Evolutionary conservation across 2,888 invertebrate species (phyloP).

Genomic region (Ectemnius continuus): DNA sequence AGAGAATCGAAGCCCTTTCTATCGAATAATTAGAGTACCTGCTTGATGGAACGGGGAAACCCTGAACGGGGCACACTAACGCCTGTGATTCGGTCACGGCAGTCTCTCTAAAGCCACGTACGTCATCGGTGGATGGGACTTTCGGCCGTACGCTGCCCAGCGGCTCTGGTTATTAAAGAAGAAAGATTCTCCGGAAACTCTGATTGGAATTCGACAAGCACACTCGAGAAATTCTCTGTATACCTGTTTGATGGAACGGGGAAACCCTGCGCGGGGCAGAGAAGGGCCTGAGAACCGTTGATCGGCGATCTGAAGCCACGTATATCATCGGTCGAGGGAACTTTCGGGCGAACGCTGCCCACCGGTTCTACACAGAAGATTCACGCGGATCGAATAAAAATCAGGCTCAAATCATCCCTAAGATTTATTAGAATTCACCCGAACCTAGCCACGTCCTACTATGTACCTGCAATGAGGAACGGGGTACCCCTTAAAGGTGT

Average conservation of each 20-base stretch:
- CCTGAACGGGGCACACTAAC: constrained; percentile 86
- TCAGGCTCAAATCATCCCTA: neutral
- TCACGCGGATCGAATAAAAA: constrained; percentile 63
- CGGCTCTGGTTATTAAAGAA: constrained; percentile 73
- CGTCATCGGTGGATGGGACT: constrained; percentile 78
- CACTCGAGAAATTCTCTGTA: constrained; percentile 26
- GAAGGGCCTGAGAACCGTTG: constrained; percentile 80
- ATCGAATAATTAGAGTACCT: neutral
- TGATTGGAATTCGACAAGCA: neutral
- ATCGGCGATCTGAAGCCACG: constrained; percentile 81
- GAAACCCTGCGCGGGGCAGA: constrained; percentile 86
- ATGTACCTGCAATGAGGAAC: constrained; percentile 45
- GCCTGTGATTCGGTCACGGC: constrained; percentile 77
- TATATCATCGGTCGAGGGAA: constrained; percentile 82
- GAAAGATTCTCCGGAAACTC: neutral
- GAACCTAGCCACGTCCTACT: neutral
- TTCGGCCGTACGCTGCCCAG: constrained; percentile 83
- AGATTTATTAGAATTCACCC: neutral
- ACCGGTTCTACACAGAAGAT: constrained; percentile 81
- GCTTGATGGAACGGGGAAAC: constrained; percentile 42
- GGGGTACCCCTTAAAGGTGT: constrained; percentile 82
- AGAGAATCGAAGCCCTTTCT: neutral
- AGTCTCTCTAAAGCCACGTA: constrained; percentile 66
- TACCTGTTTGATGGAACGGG: constrained; percentile 83
- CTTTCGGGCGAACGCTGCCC: constrained; percentile 84